Base-by-base conservation (phyloP, 2,888 invertebrate species). In the Troides aeacus region DNA sequence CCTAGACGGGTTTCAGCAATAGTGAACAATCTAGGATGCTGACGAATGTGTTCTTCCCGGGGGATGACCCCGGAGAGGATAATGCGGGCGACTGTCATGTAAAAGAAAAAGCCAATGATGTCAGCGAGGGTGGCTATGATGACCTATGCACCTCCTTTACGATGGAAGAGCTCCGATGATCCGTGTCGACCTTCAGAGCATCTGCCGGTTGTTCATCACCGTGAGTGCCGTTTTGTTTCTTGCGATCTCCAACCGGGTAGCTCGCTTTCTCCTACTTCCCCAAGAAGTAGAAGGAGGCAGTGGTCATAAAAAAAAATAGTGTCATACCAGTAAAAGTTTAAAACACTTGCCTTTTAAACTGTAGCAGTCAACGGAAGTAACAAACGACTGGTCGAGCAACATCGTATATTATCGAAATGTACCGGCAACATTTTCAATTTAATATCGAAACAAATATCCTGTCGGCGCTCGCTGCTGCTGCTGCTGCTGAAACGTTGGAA, bases 361-460 rank as follows among this genome's bases (percentile, higher is more conserved):
- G 30, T 30, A 30, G 30, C 30, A 30, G 30, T 3, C 30, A 30
- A 30, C 21, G 21, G n/a, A 56, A n/a, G 56, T 56, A 21, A 56
- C 56, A 56, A 21, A 56, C 56, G n/a, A 56, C 21, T 56, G 56
- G n/a, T 1, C 21, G 18, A 56, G 8, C 46, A 8, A 21, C n/a
- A n/a, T 56, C 56, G 21, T 56, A 65, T 59, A 59, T 59, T 59
- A 59, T 65, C 24, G 46, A 59, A 59, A 58, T 58, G 24, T 59
- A 5, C 10, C 18, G 42, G 42, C 42, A 23, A 65, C 18, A 21
- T 21, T 65, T 65, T 65, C 50, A 65, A 65, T 36, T 65, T 65
- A 59, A 36, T 65, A 58, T 58, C 46, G 65, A 65, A 65, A 65
- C 65, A 65, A 65, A 65, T 65, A 65, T 59, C 65, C 65, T 46